Evolutionary conservation across 1,140 invertebrate species (phyloP).

Genomic region (Drosophila funebris): DNA sequence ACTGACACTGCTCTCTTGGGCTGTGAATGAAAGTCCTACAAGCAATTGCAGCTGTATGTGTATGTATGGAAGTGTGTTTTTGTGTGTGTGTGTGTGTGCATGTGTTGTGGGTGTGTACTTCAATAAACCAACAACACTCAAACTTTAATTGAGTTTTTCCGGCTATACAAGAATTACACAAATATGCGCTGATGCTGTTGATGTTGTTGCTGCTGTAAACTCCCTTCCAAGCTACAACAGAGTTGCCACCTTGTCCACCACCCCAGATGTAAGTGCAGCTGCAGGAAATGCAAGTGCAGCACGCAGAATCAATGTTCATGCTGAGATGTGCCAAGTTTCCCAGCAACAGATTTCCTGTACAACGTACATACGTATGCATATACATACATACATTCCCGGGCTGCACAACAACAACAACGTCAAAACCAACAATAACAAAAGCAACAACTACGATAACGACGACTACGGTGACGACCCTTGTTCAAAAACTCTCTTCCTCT

Average conservation of each 20-base stretch:
- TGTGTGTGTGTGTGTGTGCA: too few species aligned
- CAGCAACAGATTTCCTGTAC: constrained; percentile 79
- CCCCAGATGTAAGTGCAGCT: constrained; percentile 9
- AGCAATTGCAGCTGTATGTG: constrained; percentile 24
- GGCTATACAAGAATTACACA: constrained; percentile 55
- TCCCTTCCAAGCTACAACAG: constrained; percentile 4
- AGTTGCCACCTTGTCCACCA: constrained; percentile 27
- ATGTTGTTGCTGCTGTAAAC: neutral
- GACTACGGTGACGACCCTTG: constrained; percentile 39
- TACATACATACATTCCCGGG: constrained; percentile 49
- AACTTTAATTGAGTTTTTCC: constrained; percentile 78
- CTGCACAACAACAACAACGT: constrained; percentile 51
- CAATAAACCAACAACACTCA: constrained; percentile 48
- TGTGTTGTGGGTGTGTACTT: constrained; percentile 40
- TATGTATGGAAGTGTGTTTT: too few species aligned
- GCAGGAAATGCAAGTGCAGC: constrained; percentile 57
- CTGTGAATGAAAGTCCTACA: constrained; percentile 50
- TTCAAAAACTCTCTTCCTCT: constrained; percentile 28
- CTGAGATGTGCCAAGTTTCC: constrained; percentile 47
- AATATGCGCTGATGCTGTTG: constrained; percentile 23
- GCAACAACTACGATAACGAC: constrained; percentile 61
- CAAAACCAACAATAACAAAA: constrained; percentile 46
- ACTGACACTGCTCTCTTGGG: constrained; percentile 1
- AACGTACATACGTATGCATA: constrained; percentile 41
- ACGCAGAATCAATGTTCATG: constrained; percentile 69